A percentile compares a stretch with the other conserved stretches of the same genome.
Conservation (phyloP, 2,888 invertebrate genomes). For the Ormyrus pomaceus region DNA sequence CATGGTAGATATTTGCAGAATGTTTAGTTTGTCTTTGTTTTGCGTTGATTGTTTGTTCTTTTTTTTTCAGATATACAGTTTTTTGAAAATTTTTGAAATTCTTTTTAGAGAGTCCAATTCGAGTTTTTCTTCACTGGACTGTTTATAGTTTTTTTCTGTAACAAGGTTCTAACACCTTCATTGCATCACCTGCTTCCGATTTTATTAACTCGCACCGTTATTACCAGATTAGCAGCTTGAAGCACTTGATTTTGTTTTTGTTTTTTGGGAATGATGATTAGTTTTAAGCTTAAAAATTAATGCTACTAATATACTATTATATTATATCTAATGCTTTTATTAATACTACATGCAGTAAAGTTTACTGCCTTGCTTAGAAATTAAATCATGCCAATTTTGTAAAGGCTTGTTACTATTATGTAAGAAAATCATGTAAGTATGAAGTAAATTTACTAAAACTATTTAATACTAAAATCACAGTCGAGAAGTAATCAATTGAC, state of each 20-base stretch:
- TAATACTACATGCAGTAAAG: too few species aligned
- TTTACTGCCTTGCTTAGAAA: too few species aligned
- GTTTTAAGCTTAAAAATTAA: too few species aligned
- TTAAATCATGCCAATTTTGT: too few species aligned
- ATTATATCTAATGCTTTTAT: too few species aligned
- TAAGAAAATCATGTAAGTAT: constrained; percentile 29
- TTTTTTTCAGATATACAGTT: not conserved
- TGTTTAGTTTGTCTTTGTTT: not conserved
- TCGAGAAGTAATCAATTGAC: too few species aligned
- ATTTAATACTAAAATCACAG: too few species aligned
- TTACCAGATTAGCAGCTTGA: not conserved
- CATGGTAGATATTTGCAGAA: not conserved
- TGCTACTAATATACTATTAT: too few species aligned
- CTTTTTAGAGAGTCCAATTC: not conserved
- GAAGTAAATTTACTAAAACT: too few species aligned
- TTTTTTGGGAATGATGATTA: too few species aligned
- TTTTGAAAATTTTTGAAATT: not conserved
- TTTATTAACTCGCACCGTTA: constrained; percentile 37
- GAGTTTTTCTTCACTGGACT: constrained; percentile 52
- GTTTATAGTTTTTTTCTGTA: constrained; percentile 57
- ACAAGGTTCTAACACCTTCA: constrained; percentile 56
- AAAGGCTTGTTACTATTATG: too few species aligned
- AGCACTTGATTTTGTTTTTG: not conserved
- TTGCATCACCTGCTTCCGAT: constrained; percentile 53
- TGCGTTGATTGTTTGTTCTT: not conserved